Percentiles rank a stretch among this genome's conserved stretches.
Evolutionary conservation across 2,888 invertebrate species (phyloP).

Genomic region (Thumatha senex): DNA sequence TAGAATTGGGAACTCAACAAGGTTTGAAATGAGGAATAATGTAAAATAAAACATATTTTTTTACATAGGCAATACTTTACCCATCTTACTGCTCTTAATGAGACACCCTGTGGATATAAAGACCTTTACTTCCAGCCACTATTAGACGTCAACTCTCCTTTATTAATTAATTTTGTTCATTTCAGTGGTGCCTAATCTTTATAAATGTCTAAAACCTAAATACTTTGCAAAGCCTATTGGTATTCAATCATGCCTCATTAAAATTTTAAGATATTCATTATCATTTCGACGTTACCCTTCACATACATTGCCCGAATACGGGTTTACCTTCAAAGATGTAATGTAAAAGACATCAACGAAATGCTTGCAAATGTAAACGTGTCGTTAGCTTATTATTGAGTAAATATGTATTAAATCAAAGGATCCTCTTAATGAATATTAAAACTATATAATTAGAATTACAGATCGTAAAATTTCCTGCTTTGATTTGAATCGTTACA

Average conservation of each 20-base stretch:
- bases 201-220: neutral
- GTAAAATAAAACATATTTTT: too few relatives aligned
- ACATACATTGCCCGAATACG: neutral
- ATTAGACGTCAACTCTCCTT: too few relatives aligned
- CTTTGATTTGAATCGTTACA: slow-evolving; percentile 7
- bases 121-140: too few relatives aligned
- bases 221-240: slow-evolving; percentile 1
- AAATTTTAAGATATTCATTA: slow-evolving; percentile 11
- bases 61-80: too few relatives aligned
- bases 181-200: neutral
- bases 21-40: too few relatives aligned
- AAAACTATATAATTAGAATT: slow-evolving; percentile 19
- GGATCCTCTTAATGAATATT: slow-evolving; percentile 19
- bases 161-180: too few relatives aligned
- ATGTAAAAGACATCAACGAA: slow-evolving; percentile 52
- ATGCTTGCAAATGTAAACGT: slow-evolving; percentile 32
- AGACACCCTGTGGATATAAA: too few relatives aligned
- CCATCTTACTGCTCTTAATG: too few relatives aligned
- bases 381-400: slow-evolving; percentile 38
- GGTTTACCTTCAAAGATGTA: slow-evolving; percentile 25
- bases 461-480: slow-evolving; percentile 14
- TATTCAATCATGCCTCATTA: slow-evolving; percentile 13
- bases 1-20: too few relatives aligned
- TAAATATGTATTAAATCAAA: slow-evolving; percentile 24
- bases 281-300: slow-evolving; percentile 14